Base-by-base conservation (phyloP, 2,113 vertebrate species). In the Noctilio leporinus region DNA sequence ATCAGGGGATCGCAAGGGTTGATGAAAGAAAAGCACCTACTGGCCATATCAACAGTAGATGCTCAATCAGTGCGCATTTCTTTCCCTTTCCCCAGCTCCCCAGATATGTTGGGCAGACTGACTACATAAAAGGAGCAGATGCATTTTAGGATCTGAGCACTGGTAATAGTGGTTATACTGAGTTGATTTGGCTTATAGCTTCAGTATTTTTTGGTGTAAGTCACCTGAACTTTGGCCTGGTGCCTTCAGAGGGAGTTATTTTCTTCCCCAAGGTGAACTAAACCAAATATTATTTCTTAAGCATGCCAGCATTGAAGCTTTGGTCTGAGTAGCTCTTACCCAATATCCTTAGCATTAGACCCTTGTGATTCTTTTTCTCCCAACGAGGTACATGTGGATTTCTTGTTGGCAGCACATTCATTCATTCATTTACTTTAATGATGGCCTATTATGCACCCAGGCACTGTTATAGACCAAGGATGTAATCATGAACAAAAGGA, bases 41-140 rank as follows among this genome's bases (percentile, higher is more conserved):
- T 3, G 51, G 62, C n/a, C 12, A 69, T 3, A 15, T 20, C 40
- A 3, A 2, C 14, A 69, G 40, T 40, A 62, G 40, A 5, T 64
- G 43, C 26, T 49, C 30, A 28, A 1, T 57, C 12, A 4, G 3
- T 35, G 15, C 45, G 15, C 2, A 0, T 49, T 62, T 65, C 53
- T 55, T 77, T 72, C 30, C 20, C 28, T 64, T 90, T 62, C 10
- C 55, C 26, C 57, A 85, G 43, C 14, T 75, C 10, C 49, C 33
- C 49, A 20, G 57, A 49, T 89, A 7, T 45, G 35, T 77, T 77
- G 62, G 53, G 43, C 16, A 43, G 17, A 38, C 49, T 59, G 59
- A 20, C 30, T 43, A 26, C 78, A 26, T 24, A 69, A 26, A 77
- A 67, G 86, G 75, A 89, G 49, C 40, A n/a, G n/a, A 28, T 59